Evolutionary conservation across 2,797 vertebrate genomes (phyloP).

Genomic region (Sciurus vulgaris): DNA sequence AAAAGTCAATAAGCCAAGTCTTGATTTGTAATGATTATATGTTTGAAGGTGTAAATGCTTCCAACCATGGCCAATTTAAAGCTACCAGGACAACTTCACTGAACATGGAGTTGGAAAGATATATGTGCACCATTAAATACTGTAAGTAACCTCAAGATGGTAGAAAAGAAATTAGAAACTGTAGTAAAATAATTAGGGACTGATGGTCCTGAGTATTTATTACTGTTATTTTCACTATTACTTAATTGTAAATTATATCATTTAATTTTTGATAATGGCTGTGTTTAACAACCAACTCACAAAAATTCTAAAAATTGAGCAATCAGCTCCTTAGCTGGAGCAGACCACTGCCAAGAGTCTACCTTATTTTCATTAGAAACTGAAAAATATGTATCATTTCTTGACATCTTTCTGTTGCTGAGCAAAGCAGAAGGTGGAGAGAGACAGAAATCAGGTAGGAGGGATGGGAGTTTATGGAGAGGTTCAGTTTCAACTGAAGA

Average conservation of each 20-base stretch:
- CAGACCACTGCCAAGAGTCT: background rate
- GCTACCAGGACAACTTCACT: background rate
- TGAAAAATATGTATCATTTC: background rate
- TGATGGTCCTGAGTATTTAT: constrained; percentile 32
- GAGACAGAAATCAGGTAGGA: background rate
- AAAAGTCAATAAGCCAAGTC: background rate
- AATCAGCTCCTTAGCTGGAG: background rate
- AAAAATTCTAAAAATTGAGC: constrained; percentile 53
- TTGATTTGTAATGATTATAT: constrained; percentile 6
- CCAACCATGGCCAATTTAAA: background rate
- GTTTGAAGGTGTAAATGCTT: background rate
- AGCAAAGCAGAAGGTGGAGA: background rate
- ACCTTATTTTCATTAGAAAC: constrained; percentile 26
- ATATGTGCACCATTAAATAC: background rate
- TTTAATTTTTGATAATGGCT: constrained; percentile 61
- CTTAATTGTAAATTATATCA: constrained; percentile 53
- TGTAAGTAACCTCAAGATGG: background rate
- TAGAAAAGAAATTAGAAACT: constrained; percentile 21
- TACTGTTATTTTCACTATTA: constrained; percentile 20
- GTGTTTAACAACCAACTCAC: constrained; percentile 40
- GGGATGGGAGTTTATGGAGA: constrained; percentile 9
- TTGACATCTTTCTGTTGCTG: background rate
- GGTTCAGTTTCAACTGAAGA: constrained; percentile 60
- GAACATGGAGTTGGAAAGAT: background rate
- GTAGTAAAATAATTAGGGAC: constrained; percentile 50